Conservation (phyloP, 1,140 invertebrate species). For the Calycopis cecrops region DNA sequence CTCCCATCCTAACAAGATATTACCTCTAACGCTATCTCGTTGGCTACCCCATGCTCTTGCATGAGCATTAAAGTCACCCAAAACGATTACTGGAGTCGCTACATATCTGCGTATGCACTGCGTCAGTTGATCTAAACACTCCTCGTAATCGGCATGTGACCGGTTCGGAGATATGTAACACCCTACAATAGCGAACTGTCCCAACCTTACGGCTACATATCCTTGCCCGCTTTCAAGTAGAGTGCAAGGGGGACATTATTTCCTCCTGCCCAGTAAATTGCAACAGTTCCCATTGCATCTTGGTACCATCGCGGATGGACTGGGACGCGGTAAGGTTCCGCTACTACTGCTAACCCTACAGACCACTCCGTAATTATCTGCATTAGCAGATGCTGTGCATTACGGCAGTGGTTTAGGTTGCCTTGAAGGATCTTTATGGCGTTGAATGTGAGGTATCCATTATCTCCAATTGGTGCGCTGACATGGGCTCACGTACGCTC, state of each 20-base stretch:
- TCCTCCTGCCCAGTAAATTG: slow-evolving; percentile 5
- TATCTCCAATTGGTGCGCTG: no score
- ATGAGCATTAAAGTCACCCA: slow-evolving; percentile 1
- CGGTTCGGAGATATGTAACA: slow-evolving; percentile 14
- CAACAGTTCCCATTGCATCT: slow-evolving; percentile 10
- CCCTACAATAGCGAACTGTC: slow-evolving; percentile 12
- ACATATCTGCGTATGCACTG: background rate
- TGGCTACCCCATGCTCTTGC: slow-evolving; percentile 5
- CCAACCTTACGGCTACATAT: slow-evolving; percentile 15
- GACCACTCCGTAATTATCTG: slow-evolving; percentile 17
- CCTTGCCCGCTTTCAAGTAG: slow-evolving; percentile 15
- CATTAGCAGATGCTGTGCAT: slow-evolving; percentile 13
- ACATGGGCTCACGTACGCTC: no score
- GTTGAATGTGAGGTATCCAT: background rate
- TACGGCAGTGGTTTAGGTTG: slow-evolving; percentile 19
- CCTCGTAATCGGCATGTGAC: slow-evolving; percentile 9
- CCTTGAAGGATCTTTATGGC: background rate
- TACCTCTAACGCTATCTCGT: background rate
- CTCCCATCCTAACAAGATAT: slow-evolving; percentile 4
- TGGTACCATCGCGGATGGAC: background rate
- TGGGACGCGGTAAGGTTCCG: slow-evolving; percentile 16
- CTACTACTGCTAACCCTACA: slow-evolving; percentile 12
- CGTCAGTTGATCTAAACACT: background rate
- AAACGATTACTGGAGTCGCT: background rate
- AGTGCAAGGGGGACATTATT: slow-evolving; percentile 1